A percentile compares a stretch with the other conserved stretches of the same genome.
Evolutionary conservation across 2,113 vertebrate genomes (phyloP).

Genomic region (Rhea pennata): DNA sequence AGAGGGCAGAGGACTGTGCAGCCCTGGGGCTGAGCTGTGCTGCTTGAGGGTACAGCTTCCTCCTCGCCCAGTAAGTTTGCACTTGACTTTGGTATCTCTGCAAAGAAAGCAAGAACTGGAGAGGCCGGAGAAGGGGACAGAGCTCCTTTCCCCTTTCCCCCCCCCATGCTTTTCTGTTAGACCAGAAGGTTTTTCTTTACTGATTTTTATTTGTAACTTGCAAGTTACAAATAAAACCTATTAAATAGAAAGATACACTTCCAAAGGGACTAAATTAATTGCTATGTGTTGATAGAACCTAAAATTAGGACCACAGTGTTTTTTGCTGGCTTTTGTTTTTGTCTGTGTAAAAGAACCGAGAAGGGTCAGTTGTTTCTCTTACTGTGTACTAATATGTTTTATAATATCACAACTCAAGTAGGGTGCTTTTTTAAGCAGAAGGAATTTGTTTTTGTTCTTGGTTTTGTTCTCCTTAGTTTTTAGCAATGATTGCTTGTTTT

Average conservation of each 20-base stretch:
- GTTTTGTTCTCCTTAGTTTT: not conserved
- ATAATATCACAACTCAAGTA: not conserved
- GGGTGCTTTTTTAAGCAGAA: not conserved
- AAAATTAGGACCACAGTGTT: not conserved
- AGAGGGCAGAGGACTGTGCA: not conserved
- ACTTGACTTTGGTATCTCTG: not conserved
- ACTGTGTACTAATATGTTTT: not conserved
- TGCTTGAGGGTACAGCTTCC: too few relatives aligned
- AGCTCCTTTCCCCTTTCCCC: too few relatives aligned
- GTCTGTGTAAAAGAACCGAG: not conserved
- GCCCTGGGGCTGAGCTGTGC: not conserved
- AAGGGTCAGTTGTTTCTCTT: not conserved
- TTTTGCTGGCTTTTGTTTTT: not conserved
- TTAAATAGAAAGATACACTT: rapidly evolving
- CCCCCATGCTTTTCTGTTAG: not conserved
- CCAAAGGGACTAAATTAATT: not conserved
- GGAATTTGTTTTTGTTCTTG: not conserved
- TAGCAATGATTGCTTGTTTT: rapidly evolving
- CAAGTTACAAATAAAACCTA: too few relatives aligned
- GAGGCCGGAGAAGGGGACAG: not conserved
- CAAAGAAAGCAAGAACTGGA: not conserved
- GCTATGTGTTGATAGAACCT: not conserved
- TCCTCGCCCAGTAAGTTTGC: too few relatives aligned
- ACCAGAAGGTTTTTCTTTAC: not conserved
- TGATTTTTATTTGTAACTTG: not conserved